Percentiles rank a stretch among this genome's conserved stretches.
phyloP scores from a whole-genome alignment of 2,797 vertebrate species.

The Danio choprae region DNA sequence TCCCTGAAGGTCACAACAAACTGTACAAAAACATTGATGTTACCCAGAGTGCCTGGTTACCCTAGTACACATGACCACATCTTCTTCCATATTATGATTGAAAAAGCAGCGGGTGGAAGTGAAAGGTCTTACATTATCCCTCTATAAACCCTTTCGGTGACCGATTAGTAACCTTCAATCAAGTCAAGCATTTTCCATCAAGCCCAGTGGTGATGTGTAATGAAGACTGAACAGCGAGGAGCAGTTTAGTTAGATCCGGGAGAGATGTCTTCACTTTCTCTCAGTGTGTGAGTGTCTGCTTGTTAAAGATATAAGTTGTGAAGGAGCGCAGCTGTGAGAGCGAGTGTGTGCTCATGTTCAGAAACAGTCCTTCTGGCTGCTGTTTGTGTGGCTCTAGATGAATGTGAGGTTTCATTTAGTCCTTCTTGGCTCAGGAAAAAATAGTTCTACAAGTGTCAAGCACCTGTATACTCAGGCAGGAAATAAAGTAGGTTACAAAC shows the following conservation, averaged over 20 bases:
- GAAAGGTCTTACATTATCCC: conserved; percentile 3
- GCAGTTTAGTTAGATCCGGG: conserved; percentile 7
- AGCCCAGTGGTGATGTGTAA: conserved; percentile 6
- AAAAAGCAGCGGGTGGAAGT: conserved; percentile 3
- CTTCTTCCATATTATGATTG: background rate
- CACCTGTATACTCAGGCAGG: background rate
- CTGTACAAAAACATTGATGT: background rate
- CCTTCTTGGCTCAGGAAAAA: background rate
- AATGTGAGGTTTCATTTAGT: conserved; percentile 2
- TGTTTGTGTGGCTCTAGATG: conserved; percentile 10
- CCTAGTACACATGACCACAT: background rate
- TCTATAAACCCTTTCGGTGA: conserved; percentile 9
- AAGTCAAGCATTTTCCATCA: conserved; percentile 20
- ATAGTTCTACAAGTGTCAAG: conserved; percentile 16
- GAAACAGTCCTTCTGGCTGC: conserved; percentile 25
- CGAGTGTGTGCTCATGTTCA: background rate
- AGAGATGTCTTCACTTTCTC: conserved; percentile 15
- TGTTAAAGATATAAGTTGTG: conserved; percentile 19
- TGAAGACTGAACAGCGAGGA: conserved; percentile 30
- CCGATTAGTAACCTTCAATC: conserved; percentile 41
- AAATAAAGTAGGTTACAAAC: background rate
- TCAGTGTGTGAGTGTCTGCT: conserved; percentile 33
- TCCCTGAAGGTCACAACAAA: background rate
- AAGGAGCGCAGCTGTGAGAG: conserved; percentile 9
- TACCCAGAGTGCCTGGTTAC: background rate